Conservation (phyloP, 2,113 vertebrate species). For the Odontesthes bonariensis region DNA sequence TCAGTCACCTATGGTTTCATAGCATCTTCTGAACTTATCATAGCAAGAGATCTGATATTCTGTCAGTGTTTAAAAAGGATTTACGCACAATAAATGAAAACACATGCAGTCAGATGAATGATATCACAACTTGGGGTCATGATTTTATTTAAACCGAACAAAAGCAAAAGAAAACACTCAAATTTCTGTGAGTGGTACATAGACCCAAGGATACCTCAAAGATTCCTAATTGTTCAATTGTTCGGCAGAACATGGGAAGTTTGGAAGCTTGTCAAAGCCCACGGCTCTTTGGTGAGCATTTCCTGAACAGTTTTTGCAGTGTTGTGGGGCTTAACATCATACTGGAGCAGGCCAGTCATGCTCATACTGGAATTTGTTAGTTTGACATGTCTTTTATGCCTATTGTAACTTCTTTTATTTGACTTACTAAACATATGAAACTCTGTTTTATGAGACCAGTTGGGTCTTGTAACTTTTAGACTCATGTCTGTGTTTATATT, state of each 20-base stretch:
- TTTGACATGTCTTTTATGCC: background rate
- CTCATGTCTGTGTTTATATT: too few relatives aligned
- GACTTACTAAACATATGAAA: constrained; percentile 7
- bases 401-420: constrained; percentile 11
- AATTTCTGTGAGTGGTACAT: background rate
- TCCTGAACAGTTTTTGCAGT: background rate
- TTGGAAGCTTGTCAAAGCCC: background rate
- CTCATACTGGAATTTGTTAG: background rate
- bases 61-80: constrained; percentile 43
- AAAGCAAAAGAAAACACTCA: constrained; percentile 12
- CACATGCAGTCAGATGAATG: constrained; percentile 45
- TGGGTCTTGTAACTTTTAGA: constrained; percentile 19
- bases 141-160: constrained; percentile 14
- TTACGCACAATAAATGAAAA: constrained; percentile 51
- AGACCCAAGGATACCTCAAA: background rate
- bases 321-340: background rate
- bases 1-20: constrained; percentile 34
- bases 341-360: background rate
- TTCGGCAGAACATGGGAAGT: background rate
- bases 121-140: constrained; percentile 5
- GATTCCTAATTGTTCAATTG: background rate
- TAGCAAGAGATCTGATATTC: constrained; percentile 33
- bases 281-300: background rate
- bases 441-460: background rate
- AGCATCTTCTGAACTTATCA: constrained; percentile 32